These are phyloP conservation scores for Manacus vitellinus DNA, from an alignment of 2,113 vertebrate species.

Conservation along the genomic window DNA sequence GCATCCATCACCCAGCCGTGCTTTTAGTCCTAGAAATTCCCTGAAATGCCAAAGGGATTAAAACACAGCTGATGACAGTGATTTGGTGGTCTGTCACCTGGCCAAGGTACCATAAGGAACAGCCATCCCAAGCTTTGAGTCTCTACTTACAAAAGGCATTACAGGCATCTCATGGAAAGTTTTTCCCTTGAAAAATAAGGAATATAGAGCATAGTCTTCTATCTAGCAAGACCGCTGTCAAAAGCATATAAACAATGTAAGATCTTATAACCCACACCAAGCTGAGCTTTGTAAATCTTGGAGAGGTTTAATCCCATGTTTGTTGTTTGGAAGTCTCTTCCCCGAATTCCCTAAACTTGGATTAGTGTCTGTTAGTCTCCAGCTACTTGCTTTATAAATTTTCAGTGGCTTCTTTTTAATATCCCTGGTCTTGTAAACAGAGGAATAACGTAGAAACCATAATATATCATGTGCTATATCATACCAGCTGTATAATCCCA, in stretches of 20 bases:
- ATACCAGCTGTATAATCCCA: neutral
- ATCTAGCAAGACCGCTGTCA: neutral
- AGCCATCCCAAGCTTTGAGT: neutral
- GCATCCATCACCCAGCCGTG: neutral
- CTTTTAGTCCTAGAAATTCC: neutral
- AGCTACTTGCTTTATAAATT: neutral
- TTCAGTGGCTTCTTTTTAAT: neutral
- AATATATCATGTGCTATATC: neutral
- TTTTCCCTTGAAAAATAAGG: neutral
- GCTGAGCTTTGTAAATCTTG: neutral
- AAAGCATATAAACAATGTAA: neutral
- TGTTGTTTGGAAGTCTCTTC: neutral
- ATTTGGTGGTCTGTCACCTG: neutral
- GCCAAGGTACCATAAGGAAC: accelerated
- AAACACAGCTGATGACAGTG: neutral
- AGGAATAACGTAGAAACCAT: neutral
- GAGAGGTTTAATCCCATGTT: neutral
- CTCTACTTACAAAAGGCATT: neutral
- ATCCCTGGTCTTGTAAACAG: neutral
- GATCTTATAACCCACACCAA: neutral
- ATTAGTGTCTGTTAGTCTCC: neutral
- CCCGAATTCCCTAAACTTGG: neutral
- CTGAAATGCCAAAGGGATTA: neutral
- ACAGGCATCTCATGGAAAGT: accelerated
- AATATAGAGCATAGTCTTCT: neutral